Percentiles rank a stretch among this genome's conserved stretches.
phyloP scores from a whole-genome alignment of 2,797 vertebrate genomes.

The Neosilurus mollespiculum region DNA sequence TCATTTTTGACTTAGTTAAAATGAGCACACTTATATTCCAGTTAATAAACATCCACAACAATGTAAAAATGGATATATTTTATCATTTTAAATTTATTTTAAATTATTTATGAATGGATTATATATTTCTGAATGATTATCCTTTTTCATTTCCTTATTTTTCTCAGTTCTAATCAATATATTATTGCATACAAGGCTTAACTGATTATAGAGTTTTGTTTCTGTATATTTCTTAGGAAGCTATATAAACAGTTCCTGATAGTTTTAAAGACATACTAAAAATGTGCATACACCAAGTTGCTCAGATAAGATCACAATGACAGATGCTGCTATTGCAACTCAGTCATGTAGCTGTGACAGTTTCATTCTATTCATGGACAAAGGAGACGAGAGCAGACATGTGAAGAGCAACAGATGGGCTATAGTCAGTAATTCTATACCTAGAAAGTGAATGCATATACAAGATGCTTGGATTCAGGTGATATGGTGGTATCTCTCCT shows the following conservation, averaged over 20 bases:
- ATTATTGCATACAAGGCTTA: too few species aligned
- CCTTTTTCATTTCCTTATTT: background rate
- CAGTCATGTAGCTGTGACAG: background rate
- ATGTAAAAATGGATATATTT: background rate
- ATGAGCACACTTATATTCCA: background rate
- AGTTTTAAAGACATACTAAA: background rate
- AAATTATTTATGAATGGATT: background rate
- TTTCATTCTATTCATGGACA: constrained; percentile 16
- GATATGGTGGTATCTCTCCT: constrained; percentile 14
- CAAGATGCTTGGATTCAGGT: background rate
- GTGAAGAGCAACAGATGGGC: constrained; percentile 24
- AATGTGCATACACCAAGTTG: background rate
- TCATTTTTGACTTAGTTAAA: background rate
- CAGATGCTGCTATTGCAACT: constrained; percentile 4
- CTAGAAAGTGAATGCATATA: constrained; percentile 4
- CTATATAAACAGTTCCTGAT: too few species aligned
- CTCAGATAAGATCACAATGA: background rate
- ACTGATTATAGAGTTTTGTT: background rate
- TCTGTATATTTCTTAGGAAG: background rate
- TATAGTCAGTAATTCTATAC: constrained; percentile 28
- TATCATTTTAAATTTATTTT: too few species aligned
- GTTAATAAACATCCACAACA: background rate
- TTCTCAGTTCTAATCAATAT: too few species aligned
- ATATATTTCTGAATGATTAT: background rate
- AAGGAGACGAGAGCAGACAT: background rate